Evolutionary conservation across 2,113 vertebrate species (phyloP).

Genomic region (Zonotrichia leucophrys): DNA sequence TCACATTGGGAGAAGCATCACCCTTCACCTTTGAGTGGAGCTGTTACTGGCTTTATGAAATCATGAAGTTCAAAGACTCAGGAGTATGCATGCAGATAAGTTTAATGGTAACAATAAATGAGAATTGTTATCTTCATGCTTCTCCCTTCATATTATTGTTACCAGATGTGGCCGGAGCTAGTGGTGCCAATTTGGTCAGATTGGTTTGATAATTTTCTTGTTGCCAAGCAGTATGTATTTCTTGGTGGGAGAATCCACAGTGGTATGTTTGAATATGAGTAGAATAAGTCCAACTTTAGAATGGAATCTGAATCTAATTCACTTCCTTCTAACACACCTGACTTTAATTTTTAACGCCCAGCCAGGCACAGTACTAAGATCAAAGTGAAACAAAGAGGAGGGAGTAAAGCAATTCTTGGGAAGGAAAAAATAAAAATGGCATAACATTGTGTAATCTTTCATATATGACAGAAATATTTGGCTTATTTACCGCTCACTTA

Average conservation of each 20-base stretch:
- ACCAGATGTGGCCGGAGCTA: conserved; percentile 33
- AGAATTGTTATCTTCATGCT: conserved; percentile 52
- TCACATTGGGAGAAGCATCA: conserved; percentile 8
- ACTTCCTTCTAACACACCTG: conserved; percentile 51
- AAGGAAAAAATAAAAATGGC: conserved; percentile 29
- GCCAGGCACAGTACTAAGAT: conserved; percentile 27
- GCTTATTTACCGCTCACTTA: not conserved
- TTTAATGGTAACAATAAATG: conserved; percentile 58
- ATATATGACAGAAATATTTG: not conserved
- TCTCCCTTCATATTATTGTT: conserved; percentile 33
- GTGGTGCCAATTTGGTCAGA: conserved; percentile 52
- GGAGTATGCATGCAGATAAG: not conserved
- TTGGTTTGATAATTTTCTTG: conserved; percentile 56
- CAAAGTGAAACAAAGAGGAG: conserved; percentile 34
- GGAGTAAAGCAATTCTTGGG: conserved; percentile 4
- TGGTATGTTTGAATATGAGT: conserved; percentile 22
- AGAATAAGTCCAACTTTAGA: conserved; percentile 32
- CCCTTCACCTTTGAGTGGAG: not conserved
- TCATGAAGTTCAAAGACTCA: conserved; percentile 20
- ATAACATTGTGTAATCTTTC: not conserved
- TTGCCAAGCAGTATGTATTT: conserved; percentile 48
- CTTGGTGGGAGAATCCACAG: conserved; percentile 38
- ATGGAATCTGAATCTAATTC: conserved; percentile 58
- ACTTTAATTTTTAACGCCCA: conserved; percentile 58
- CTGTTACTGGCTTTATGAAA: conserved; percentile 18